These are phyloP conservation scores for Zenarchopterus dispar DNA, from an alignment of 2,797 vertebrate genomes.

Conservation along the genomic window DNA sequence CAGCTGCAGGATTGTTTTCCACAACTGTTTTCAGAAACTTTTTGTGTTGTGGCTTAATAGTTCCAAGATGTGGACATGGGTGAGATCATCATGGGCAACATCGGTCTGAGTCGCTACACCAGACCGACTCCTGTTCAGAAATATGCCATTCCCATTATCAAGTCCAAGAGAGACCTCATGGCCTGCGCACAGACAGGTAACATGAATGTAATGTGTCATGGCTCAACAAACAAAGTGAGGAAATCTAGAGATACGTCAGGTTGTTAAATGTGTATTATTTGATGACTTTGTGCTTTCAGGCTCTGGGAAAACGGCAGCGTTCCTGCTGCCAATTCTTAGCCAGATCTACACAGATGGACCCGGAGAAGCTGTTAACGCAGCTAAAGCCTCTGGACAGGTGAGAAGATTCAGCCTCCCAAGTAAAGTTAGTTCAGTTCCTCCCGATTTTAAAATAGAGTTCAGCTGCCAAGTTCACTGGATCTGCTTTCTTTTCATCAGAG, in stretches of 20 bases:
- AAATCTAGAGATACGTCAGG: too few species aligned
- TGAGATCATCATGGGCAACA: constrained; percentile 96
- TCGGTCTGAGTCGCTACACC: constrained; percentile 91
- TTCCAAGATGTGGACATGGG: constrained; percentile 97
- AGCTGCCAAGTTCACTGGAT: too few species aligned
- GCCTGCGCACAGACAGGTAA: constrained; percentile 96
- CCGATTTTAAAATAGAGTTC: too few species aligned
- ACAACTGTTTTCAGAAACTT: background rate
- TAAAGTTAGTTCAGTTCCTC: background rate
- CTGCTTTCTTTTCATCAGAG: too few species aligned
- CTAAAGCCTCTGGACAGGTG: constrained; percentile 86
- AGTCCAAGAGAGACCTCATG: constrained; percentile 96
- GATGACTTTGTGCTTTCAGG: constrained; percentile 73
- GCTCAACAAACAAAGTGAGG: too few species aligned
- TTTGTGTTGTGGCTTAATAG: constrained; percentile 64
- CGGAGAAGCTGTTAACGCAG: constrained; percentile 90
- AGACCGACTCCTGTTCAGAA: constrained; percentile 97
- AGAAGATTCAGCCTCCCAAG: background rate
- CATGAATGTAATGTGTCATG: background rate
- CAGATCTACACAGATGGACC: constrained; percentile 95
- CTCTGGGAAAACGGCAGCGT: constrained; percentile 96
- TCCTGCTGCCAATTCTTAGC: constrained; percentile 94
- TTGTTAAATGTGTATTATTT: background rate
- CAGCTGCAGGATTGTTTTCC: background rate
- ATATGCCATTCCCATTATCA: constrained; percentile 96